phyloP scores from a whole-genome alignment of 2,113 vertebrate species.

The Mixornis gularis region DNA sequence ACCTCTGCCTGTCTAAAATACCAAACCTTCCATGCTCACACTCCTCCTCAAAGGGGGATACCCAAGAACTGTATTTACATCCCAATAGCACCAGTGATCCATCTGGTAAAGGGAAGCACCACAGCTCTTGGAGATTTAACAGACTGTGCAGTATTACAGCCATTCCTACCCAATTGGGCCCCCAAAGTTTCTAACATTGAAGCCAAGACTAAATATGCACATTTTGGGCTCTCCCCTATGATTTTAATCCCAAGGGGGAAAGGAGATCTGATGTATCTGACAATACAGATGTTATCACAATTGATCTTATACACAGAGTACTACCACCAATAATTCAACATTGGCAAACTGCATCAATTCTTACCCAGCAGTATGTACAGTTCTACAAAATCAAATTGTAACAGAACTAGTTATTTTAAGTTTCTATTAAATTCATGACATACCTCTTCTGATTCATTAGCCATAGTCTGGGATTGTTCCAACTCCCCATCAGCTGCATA shows the following conservation, averaged over 20 bases:
- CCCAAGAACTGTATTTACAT: neutral
- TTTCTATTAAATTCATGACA: slow-evolving; percentile 1
- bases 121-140: neutral
- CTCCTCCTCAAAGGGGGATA: neutral
- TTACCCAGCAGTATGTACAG: neutral
- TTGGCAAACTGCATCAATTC: neutral
- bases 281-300: neutral
- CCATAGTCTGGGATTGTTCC: slow-evolving; percentile 66
- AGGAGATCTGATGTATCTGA: neutral
- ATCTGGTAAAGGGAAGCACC: neutral
- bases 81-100: neutral
- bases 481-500: slow-evolving; percentile 70
- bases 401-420: neutral
- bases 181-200: neutral
- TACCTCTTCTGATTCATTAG: slow-evolving; percentile 85
- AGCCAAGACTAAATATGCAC: neutral
- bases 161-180: neutral
- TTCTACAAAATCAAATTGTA: neutral
- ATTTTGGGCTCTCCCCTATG: neutral
- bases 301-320: neutral
- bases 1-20: neutral
- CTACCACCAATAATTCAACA: neutral
- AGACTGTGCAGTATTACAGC: neutral
- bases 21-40: rapidly evolving
- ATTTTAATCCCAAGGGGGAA: neutral